These are phyloP conservation scores for Turritopsis rubra DNA, from an alignment of 30 jellyfish, hydroid and myxozoan species.

Conservation along the genomic window DNA sequence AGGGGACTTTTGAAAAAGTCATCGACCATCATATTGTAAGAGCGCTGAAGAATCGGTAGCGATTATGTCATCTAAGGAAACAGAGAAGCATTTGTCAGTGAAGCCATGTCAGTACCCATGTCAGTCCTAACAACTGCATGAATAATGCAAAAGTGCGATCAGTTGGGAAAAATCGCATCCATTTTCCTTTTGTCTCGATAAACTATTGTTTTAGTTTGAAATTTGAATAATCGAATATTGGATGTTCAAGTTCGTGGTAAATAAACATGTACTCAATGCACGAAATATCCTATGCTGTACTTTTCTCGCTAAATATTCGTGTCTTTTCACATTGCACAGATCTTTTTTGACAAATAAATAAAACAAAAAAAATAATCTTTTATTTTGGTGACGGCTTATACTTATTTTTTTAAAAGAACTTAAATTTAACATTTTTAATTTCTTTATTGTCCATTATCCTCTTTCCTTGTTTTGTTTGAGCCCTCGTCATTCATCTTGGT, in stretches of 20 bases:
- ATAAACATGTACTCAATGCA: not conserved
- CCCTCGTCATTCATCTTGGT: too few species aligned
- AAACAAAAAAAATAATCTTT: too few species aligned
- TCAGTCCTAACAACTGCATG: too few species aligned
- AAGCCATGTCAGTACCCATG: too few species aligned
- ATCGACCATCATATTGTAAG: too few species aligned
- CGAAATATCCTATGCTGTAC: not conserved
- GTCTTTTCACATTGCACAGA: not conserved
- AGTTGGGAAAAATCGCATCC: not conserved
- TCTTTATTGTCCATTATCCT: not conserved
- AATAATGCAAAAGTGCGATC: not conserved
- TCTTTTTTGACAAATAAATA: not conserved
- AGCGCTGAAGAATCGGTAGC: too few species aligned
- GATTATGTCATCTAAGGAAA: too few species aligned
- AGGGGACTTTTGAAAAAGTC: too few species aligned
- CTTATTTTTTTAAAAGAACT: not conserved
- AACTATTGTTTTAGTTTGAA: not conserved
- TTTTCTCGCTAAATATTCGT: not conserved
- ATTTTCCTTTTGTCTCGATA: not conserved
- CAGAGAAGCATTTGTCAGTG: too few species aligned
- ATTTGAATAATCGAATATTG: not conserved
- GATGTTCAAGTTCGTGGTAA: not conserved
- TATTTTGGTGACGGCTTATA: not conserved
- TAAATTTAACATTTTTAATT: not conserved
- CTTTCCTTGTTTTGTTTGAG: too few species aligned